These are phyloP conservation scores for Trichoplusia ni DNA, from an alignment of 1,140 invertebrate species.

Conservation along the genomic window DNA sequence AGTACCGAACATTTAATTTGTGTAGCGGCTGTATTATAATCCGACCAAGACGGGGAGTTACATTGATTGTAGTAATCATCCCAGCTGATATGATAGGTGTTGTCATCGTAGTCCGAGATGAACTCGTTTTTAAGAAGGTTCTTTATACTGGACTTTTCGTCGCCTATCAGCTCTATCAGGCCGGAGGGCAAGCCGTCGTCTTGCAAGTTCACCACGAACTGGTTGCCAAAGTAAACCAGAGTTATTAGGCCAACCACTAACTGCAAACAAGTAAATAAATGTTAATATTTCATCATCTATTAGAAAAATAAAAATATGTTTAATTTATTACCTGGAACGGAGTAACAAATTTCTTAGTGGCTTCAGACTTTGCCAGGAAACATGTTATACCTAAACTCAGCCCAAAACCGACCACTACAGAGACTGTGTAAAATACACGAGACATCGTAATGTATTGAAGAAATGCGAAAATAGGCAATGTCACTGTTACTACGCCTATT, in stretches of 20 bases:
- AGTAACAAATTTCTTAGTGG: constrained; percentile 85
- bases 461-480: constrained; percentile 87
- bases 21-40: constrained; percentile 84
- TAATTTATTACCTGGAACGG: constrained; percentile 82
- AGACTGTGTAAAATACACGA: constrained; percentile 83
- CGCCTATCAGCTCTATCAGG: constrained; percentile 63
- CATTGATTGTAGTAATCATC: constrained; percentile 88
- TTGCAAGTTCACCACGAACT: constrained; percentile 62
- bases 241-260: constrained; percentile 62
- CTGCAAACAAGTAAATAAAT: constrained; percentile 44
- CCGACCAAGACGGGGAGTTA: constrained; percentile 85
- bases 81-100: constrained; percentile 80
- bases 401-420: constrained; percentile 81
- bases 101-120: constrained; percentile 63
- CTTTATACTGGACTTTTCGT: constrained; percentile 65
- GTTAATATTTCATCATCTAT: background rate
- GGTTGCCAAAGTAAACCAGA: constrained; percentile 67
- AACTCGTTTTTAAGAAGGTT: constrained; percentile 71
- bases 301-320: constrained; percentile 29
- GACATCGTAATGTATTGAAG: constrained; percentile 86
- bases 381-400: constrained; percentile 83
- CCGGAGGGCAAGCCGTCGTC: constrained; percentile 64
- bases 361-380: constrained; percentile 83
- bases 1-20: constrained; percentile 87
- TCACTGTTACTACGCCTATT: constrained; percentile 87